Evolutionary conservation across 2,888 invertebrate genomes (phyloP).

Genomic region (Orthosia incerta): DNA sequence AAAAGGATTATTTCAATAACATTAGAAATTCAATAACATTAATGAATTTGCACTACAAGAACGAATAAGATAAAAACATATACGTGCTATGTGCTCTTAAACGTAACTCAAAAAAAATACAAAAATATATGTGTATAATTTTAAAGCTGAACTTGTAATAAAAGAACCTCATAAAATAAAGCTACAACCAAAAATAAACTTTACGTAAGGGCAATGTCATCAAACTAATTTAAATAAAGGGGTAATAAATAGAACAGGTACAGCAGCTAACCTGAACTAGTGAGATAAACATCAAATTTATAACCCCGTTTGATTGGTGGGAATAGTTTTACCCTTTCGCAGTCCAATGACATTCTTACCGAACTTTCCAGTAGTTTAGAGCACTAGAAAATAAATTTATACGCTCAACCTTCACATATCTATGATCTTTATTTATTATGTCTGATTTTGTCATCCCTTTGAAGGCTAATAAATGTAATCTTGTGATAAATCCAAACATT

Average conservation of each 20-base stretch:
- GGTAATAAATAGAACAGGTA: slow-evolving; percentile 53
- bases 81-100: slow-evolving; percentile 25
- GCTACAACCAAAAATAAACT: slow-evolving; percentile 46
- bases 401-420: slow-evolving; percentile 80
- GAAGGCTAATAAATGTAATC: slow-evolving; percentile 33
- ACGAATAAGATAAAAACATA: slow-evolving; percentile 7
- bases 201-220: slow-evolving; percentile 50
- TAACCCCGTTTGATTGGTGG: slow-evolving; percentile 96
- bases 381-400: slow-evolving; percentile 91
- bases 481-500: not conserved
- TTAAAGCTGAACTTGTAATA: slow-evolving; percentile 19
- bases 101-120: slow-evolving; percentile 24
- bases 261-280: slow-evolving; percentile 95
- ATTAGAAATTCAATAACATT: not conserved
- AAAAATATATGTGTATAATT: slow-evolving; percentile 2
- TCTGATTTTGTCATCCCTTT: slow-evolving; percentile 8
- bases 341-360: slow-evolving; percentile 93
- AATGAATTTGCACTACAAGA: not conserved
- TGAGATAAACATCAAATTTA: slow-evolving; percentile 95
- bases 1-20: not conserved
- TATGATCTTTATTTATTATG: slow-evolving; percentile 9
- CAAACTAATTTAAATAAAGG: slow-evolving; percentile 64
- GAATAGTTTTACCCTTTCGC: slow-evolving; percentile 94
- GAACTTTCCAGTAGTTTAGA: slow-evolving; percentile 94
- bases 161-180: slow-evolving; percentile 30